These are phyloP conservation scores for Psittacula derbiana DNA, from an alignment of 2,797 vertebrate genomes.

Conservation along the genomic window DNA sequence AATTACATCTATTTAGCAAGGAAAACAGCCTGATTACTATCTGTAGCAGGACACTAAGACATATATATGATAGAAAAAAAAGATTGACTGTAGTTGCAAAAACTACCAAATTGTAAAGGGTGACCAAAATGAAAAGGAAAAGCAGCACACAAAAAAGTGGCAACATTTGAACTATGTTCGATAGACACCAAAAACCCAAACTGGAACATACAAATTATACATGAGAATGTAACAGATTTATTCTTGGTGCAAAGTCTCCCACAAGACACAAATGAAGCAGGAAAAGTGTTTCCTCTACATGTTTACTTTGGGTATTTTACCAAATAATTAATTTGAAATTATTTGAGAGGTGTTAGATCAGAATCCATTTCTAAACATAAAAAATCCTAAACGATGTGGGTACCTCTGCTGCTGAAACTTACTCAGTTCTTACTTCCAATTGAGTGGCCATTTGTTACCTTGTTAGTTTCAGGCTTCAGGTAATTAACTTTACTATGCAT, in stretches of 20 bases:
- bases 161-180: neutral
- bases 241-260: neutral
- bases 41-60: neutral
- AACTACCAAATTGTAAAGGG: neutral
- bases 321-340: neutral
- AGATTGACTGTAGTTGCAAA: neutral
- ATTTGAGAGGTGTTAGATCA: neutral
- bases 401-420: neutral
- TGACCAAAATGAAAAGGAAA: neutral
- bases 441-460: neutral
- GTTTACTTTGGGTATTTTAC: neutral
- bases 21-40: neutral
- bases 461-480: neutral
- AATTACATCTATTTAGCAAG: neutral
- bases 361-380: neutral
- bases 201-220: neutral
- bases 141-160: neutral
- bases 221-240: neutral
- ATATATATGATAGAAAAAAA: neutral
- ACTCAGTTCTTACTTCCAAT: neutral
- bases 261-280: neutral
- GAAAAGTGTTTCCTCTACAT: neutral
- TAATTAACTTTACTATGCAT: neutral
- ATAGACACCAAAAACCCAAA: neutral
- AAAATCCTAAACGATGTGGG: neutral